phyloP scores from a whole-genome alignment of 2,888 invertebrate genomes.

The Drosophila anceps region DNA sequence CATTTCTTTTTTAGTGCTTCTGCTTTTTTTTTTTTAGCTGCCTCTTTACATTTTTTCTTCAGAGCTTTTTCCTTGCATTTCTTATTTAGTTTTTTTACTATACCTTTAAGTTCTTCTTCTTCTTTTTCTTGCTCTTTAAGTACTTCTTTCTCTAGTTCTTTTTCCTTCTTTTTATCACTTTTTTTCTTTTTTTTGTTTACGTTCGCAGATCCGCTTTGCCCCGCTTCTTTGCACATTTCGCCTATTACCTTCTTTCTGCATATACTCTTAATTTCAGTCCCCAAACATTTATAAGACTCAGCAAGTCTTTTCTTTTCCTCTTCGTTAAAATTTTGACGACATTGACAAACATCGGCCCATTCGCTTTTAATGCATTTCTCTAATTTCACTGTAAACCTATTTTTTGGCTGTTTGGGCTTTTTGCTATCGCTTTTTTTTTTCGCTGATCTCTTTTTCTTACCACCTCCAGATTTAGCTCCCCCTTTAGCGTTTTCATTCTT shows the following conservation, averaged over 20 bases:
- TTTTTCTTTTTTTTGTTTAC: not conserved
- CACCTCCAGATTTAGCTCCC: not conserved
- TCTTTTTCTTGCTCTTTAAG: not conserved
- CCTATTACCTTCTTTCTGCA: slow-evolving; percentile 25
- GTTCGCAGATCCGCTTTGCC: not conserved
- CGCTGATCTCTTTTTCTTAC: not conserved
- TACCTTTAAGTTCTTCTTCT: not conserved
- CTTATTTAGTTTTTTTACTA: not conserved
- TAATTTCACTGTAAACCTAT: slow-evolving; percentile 18
- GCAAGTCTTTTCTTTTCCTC: slow-evolving; percentile 10
- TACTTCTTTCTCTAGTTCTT: not conserved
- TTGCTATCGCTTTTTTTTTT: not conserved
- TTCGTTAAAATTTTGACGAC: slow-evolving; percentile 6
- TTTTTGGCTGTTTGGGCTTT: not conserved
- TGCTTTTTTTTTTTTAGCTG: not conserved
- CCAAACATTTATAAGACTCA: slow-evolving; percentile 19
- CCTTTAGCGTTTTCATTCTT: not conserved
- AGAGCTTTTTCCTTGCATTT: not conserved
- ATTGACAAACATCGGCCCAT: slow-evolving; percentile 26
- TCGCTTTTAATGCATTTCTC: slow-evolving; percentile 35
- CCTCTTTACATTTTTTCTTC: not conserved
- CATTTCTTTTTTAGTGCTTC: not conserved
- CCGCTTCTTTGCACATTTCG: slow-evolving; percentile 20
- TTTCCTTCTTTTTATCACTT: not conserved
- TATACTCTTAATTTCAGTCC: not conserved